Evolutionary conservation across 2,888 invertebrate genomes (phyloP), one percentile per base, ranked within the genome.

Genomic region (Abrostola triplasia): DNA sequence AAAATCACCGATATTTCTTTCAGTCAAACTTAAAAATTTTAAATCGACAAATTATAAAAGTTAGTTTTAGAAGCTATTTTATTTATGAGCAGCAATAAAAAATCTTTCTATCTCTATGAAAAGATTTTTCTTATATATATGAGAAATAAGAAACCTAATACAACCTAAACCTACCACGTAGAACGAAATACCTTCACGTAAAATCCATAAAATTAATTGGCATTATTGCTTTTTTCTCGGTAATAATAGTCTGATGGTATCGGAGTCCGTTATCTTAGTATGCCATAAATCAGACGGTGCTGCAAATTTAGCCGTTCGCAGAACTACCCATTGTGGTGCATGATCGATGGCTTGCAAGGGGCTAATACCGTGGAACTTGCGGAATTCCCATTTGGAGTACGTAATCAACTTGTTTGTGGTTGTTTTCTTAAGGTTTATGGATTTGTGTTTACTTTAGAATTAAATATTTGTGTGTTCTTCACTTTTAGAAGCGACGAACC

Each of bases 271-370:
- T 78, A 78, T 78, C 80, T 66, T 77, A 69, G 69, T 67, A 55
- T 67, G 80, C 74, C 74, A 88, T 90, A 90, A 89, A 91, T 90
- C 89, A 90, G 81, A 73, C 72, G 73, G 52, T 84, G 81, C 83
- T 87, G 89, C 84, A 82, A 85, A 87, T 87, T 86, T 81, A 79
- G 82, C 83, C 82, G 82, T 82, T 82, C 78, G 60, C 70, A 75
- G 75, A 74, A 78, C 70, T 70, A 69, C 59, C 80, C 69, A 80
- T 83, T 86, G 82, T 84, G 81, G 65, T 70, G 59, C 63, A 80
- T 86, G 84, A 87, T 84, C 73, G 83, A 83, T 86, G 70, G 66
- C 64, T 54, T 71, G 67, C 55, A 54, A 65, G 73, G 79, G 73
- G 66, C 59, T 49, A 67, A 55, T 48, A 40, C 50, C 52, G 54